A percentile compares a stretch with the other conserved stretches of the same genome.
Conservation (phyloP, 2,888 invertebrate species). For the Vannuccia rotundouncinata region DNA sequence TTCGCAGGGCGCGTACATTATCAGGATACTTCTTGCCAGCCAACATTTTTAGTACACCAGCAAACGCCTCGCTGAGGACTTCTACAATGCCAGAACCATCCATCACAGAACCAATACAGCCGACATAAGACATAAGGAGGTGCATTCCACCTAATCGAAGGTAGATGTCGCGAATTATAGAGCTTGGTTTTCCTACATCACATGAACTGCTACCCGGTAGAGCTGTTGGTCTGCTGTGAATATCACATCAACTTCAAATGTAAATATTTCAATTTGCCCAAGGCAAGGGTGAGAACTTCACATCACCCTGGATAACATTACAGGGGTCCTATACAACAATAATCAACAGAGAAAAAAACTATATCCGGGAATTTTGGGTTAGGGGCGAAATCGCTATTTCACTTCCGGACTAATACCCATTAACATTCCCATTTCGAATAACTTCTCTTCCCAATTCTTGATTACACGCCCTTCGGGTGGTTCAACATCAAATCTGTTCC, state of each 20-base stretch:
- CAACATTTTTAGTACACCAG: not conserved
- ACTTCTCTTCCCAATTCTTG: too few relatives aligned
- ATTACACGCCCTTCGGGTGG: too few relatives aligned
- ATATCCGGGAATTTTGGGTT: constrained; percentile 14
- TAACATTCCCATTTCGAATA: too few relatives aligned
- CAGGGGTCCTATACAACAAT: constrained; percentile 19
- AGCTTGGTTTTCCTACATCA: not conserved
- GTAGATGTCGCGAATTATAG: not conserved
- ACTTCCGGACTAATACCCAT: not conserved
- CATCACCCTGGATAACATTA: constrained; percentile 19
- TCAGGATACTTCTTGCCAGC: not conserved
- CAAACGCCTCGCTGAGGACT: not conserved
- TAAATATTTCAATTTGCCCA: constrained; percentile 3
- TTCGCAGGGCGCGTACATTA: not conserved
- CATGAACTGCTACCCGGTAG: not conserved
- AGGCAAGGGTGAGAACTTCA: constrained; percentile 16
- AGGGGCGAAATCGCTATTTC: not conserved
- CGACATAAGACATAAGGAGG: not conserved
- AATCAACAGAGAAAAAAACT: constrained; percentile 19
- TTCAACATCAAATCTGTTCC: too few relatives aligned
- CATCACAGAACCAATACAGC: not conserved
- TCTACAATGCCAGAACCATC: not conserved
- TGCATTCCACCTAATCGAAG: not conserved
- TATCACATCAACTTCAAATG: constrained; percentile 12
- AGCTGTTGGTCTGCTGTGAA: not conserved